Conservation (phyloP, 2,113 vertebrate genomes). For the Pollachius pollachius region DNA sequence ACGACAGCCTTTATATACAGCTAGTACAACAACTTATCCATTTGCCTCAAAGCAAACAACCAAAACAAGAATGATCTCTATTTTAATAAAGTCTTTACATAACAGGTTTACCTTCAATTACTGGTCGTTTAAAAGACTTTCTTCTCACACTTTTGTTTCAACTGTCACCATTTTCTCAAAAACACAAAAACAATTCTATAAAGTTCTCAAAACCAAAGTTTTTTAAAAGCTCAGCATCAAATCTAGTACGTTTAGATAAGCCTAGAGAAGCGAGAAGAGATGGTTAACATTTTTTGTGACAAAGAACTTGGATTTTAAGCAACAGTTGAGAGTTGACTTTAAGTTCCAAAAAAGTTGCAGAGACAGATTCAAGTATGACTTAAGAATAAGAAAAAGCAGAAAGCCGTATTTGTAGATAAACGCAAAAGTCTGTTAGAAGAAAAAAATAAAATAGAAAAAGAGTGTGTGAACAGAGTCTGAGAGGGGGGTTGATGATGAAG, state of each 20-base stretch:
- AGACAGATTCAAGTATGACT: conserved; percentile 25
- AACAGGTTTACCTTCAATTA: conserved; percentile 39
- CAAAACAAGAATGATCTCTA: conserved; percentile 36
- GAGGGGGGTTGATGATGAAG: conserved; percentile 25
- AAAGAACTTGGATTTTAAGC: no score
- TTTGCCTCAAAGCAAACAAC: conserved; percentile 35
- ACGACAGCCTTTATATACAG: conserved; percentile 37
- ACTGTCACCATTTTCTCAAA: conserved; percentile 43
- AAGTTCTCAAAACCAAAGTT: conserved; percentile 27
- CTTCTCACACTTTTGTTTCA: conserved; percentile 37
- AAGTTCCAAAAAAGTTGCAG: conserved; percentile 11
- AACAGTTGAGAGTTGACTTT: background rate
- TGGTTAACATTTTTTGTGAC: no score
- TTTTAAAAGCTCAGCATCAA: conserved; percentile 1
- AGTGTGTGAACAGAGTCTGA: conserved; percentile 17
- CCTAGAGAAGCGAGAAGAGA: no score
- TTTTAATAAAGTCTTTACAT: conserved; percentile 41
- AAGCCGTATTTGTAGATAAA: no score
- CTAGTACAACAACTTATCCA: conserved; percentile 20
- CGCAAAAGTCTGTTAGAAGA: background rate
- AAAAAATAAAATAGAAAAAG: background rate
- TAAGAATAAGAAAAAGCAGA: background rate
- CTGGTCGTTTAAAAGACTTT: conserved; percentile 19
- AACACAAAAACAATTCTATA: conserved; percentile 18
- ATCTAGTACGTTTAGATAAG: no score